A percentile compares a stretch with the other conserved stretches of the same genome.
Evolutionary conservation across 2,888 invertebrate genomes (phyloP).

Genomic region (Melieria crassipennis): DNA sequence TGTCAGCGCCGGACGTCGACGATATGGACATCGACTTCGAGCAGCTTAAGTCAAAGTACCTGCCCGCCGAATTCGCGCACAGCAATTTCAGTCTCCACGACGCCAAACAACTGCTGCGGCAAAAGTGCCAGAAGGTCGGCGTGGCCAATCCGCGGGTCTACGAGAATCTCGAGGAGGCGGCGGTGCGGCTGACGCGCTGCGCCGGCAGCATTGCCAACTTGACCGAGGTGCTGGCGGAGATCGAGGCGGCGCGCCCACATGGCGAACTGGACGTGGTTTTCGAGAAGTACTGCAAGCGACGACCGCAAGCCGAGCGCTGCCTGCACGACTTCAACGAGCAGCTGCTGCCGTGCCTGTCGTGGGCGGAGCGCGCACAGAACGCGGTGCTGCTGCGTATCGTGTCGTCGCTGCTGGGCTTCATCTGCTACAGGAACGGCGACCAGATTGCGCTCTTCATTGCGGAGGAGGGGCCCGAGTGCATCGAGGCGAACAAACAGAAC

Average conservation of each 20-base stretch:
- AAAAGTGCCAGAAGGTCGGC: slow-evolving; percentile 73
- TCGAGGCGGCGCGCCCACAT: slow-evolving; percentile 73
- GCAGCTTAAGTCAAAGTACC: neutral
- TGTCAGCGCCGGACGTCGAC: slow-evolving; percentile 30
- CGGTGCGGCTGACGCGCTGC: slow-evolving; percentile 42
- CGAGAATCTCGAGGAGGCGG: slow-evolving; percentile 44
- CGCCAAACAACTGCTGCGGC: slow-evolving; percentile 68
- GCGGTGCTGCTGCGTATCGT: slow-evolving; percentile 73
- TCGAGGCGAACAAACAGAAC: slow-evolving; percentile 70
- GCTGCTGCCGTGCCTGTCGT: slow-evolving; percentile 72
- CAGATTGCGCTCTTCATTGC: slow-evolving; percentile 82
- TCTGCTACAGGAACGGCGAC: slow-evolving; percentile 81
- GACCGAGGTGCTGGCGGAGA: slow-evolving; percentile 70
- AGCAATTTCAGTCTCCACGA: slow-evolving; percentile 62
- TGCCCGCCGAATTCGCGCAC: slow-evolving; percentile 46
- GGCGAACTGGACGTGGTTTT: slow-evolving; percentile 77
- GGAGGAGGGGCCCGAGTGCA: slow-evolving; percentile 79
- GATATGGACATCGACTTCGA: slow-evolving; percentile 8
- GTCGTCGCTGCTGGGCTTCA: slow-evolving; percentile 68
- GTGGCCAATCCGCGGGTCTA: slow-evolving; percentile 55
- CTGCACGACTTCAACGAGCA: slow-evolving; percentile 70
- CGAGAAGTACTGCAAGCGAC: slow-evolving; percentile 75
- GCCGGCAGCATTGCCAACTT: slow-evolving; percentile 68
- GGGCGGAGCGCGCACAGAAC: slow-evolving; percentile 71
- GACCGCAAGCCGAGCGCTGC: slow-evolving; percentile 66